phyloP scores from a whole-genome alignment of 2,113 vertebrate genomes.

The Spheniscus mendiculus region DNA sequence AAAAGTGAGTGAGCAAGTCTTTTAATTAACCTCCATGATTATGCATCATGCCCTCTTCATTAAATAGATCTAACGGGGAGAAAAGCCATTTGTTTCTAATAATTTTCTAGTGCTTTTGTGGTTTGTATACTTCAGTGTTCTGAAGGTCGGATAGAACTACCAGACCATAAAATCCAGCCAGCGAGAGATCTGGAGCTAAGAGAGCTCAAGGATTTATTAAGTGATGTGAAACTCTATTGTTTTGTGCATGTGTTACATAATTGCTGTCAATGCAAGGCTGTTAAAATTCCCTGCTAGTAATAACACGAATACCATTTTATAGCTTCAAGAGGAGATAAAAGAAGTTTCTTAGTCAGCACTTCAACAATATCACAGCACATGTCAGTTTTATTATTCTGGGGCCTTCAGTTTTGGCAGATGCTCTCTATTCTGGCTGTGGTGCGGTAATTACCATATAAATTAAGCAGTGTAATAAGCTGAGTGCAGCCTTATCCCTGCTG shows the following conservation, averaged over 20 bases:
- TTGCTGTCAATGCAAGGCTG: slow-evolving; percentile 79
- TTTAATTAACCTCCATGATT: slow-evolving; percentile 46
- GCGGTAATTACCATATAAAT: slow-evolving; percentile 82
- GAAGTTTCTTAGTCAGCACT: slow-evolving; percentile 80
- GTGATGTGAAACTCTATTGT: slow-evolving; percentile 80
- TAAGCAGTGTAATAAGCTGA: slow-evolving; percentile 71
- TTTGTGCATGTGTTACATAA: slow-evolving; percentile 80
- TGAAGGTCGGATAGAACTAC: slow-evolving; percentile 73
- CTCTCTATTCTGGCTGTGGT: slow-evolving; percentile 69
- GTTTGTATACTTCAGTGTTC: slow-evolving; percentile 66
- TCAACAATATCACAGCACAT: slow-evolving; percentile 66
- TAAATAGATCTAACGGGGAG: slow-evolving; percentile 46
- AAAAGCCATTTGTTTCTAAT: slow-evolving; percentile 60
- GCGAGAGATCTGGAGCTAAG: slow-evolving; percentile 73
- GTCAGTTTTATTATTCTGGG: slow-evolving; percentile 74
- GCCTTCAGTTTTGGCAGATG: slow-evolving; percentile 76
- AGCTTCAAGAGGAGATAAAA: slow-evolving; percentile 77
- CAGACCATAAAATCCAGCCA: slow-evolving; percentile 84
- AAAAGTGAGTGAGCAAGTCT: slow-evolving; percentile 38
- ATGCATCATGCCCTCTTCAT: slow-evolving; percentile 41
- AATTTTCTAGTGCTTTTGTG: slow-evolving; percentile 68
- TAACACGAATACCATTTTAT: slow-evolving; percentile 75
- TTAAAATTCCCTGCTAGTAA: slow-evolving; percentile 80
- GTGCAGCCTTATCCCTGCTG: slow-evolving; percentile 62
- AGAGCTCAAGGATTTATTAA: slow-evolving; percentile 79